Conservation (phyloP, 2,797 vertebrate species). For the Phoebastria nigripes region DNA sequence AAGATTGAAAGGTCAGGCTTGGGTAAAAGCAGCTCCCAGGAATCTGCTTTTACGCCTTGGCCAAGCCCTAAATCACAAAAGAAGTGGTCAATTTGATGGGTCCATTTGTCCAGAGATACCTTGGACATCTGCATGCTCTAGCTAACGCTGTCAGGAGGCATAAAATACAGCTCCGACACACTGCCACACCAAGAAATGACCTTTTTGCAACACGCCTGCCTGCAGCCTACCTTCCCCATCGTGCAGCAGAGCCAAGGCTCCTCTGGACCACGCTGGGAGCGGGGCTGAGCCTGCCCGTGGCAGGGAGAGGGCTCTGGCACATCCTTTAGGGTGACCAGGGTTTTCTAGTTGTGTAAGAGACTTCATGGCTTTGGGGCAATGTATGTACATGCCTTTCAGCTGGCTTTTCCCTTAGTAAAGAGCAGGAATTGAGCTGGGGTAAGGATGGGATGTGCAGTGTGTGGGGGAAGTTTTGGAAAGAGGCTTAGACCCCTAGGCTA, state of each 20-base stretch:
- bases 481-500: background rate
- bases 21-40: background rate
- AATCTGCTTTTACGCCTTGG: background rate
- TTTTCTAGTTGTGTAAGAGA: background rate
- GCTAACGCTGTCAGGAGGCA: background rate
- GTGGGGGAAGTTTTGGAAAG: background rate
- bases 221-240: background rate
- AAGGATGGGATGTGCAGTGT: background rate
- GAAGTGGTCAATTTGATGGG: background rate
- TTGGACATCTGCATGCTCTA: background rate
- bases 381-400: background rate
- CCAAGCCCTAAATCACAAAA: background rate
- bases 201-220: background rate
- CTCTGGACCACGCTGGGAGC: rapidly evolving
- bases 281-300: background rate
- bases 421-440: background rate
- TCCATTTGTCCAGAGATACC: background rate
- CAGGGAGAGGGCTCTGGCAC: background rate
- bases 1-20: background rate
- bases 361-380: background rate
- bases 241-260: background rate
- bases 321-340: background rate
- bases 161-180: background rate
- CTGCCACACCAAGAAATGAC: background rate
- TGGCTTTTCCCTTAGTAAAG: background rate